Percentiles rank a stretch among this genome's conserved stretches.
Evolutionary conservation across 2,113 vertebrate genomes (phyloP).

Genomic region (Protomyctophum bolini): DNA sequence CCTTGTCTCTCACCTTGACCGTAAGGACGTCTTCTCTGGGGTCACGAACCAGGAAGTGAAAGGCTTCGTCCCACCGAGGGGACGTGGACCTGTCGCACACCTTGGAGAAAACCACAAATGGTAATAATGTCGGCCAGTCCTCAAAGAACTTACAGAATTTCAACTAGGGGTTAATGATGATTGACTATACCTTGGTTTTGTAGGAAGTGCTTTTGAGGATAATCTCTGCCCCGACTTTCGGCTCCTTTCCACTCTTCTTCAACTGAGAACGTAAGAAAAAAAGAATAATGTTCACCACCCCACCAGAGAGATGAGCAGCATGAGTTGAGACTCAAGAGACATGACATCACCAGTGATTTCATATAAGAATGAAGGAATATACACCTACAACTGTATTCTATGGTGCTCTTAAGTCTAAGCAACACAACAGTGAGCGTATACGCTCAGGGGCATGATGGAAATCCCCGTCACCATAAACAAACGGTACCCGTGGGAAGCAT

Average conservation of each 20-base stretch:
- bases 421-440: not conserved
- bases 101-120: conserved; percentile 54
- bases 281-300: not conserved
- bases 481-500: conserved; percentile 3
- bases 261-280: conserved; percentile 72
- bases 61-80: conserved; percentile 88
- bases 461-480: conserved; percentile 12
- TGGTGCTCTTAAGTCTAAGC: not conserved
- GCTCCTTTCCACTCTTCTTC: conserved; percentile 86
- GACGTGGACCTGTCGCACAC: conserved; percentile 76
- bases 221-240: conserved; percentile 81
- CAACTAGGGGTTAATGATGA: not conserved
- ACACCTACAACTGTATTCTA: not conserved
- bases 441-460: not conserved
- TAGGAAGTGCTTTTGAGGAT: conserved; percentile 73
- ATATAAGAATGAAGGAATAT: not conserved
- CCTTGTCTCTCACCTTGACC: conserved; percentile 79
- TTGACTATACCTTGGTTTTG: conserved; percentile 84
- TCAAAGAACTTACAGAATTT: not conserved
- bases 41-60: conserved; percentile 84
- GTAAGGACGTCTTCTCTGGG: conserved; percentile 83
- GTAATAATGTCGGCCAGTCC: not conserved
- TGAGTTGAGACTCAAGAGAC: conserved; percentile 5
- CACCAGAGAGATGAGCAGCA: not conserved
- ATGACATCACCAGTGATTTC: not conserved